A percentile compares a stretch with the other conserved stretches of the same genome.
Evolutionary conservation across 2,113 vertebrate species (phyloP).

Genomic region (Thunnus maccoyii): DNA sequence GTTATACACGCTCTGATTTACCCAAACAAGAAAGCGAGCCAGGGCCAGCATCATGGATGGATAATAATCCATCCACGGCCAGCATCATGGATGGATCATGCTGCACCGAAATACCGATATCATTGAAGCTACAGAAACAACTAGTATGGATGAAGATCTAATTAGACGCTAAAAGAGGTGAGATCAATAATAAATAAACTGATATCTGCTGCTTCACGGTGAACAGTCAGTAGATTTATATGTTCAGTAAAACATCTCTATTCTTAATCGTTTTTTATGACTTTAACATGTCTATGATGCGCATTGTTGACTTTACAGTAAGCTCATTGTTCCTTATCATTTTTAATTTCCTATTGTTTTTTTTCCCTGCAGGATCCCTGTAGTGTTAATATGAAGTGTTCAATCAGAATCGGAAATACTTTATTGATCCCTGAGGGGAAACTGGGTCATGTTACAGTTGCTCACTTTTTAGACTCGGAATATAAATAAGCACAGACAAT

Average conservation of each 20-base stretch:
- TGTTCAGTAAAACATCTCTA: background rate
- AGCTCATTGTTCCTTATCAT: background rate
- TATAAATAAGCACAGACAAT: too few species aligned
- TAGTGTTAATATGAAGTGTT: too few species aligned
- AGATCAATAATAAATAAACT: background rate
- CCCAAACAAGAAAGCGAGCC: slow-evolving; percentile 12
- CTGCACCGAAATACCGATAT: background rate
- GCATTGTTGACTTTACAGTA: background rate
- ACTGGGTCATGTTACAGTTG: too few species aligned
- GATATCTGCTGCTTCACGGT: background rate
- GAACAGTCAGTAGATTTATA: background rate
- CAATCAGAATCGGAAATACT: too few species aligned
- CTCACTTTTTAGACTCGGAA: too few species aligned
- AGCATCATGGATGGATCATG: slow-evolving; percentile 16
- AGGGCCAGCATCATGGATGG: too few species aligned
- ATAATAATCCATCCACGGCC: too few species aligned
- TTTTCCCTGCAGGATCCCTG: too few species aligned
- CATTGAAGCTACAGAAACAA: background rate
- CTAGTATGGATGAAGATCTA: background rate
- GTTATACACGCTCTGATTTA: background rate
- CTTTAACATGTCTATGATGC: background rate
- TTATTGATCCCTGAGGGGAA: too few species aligned
- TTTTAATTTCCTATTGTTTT: too few species aligned
- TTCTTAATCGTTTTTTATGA: background rate
- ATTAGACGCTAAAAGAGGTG: slow-evolving; percentile 38